These are phyloP conservation scores for Scleropages formosus DNA, from an alignment of 2,797 vertebrate genomes.

Conservation along the genomic window DNA sequence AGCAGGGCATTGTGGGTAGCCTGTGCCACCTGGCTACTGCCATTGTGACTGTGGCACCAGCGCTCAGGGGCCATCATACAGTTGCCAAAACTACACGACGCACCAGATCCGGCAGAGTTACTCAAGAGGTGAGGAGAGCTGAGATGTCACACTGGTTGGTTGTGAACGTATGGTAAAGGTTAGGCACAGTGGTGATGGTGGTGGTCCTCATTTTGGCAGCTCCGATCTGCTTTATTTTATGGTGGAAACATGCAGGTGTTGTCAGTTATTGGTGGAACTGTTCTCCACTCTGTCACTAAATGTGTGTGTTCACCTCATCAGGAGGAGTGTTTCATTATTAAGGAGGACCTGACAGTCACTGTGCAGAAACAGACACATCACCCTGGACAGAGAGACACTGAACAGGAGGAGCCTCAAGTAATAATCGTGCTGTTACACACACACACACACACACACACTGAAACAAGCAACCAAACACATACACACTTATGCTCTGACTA, in stretches of 20 bases:
- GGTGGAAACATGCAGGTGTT: background rate
- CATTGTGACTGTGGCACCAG: constrained; percentile 60
- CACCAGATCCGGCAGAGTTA: constrained; percentile 69
- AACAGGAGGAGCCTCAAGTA: constrained; percentile 60
- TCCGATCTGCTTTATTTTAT: background rate
- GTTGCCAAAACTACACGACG: constrained; percentile 64
- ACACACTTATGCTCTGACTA: background rate
- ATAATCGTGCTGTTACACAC: background rate
- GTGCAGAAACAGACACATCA: constrained; percentile 52
- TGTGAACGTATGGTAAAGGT: background rate
- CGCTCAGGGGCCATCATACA: constrained; percentile 47
- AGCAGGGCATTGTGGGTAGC: constrained; percentile 59
- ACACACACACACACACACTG: background rate
- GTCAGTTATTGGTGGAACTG: background rate
- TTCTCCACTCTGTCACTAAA: background rate
- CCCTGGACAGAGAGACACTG: constrained; percentile 43
- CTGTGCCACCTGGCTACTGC: constrained; percentile 67
- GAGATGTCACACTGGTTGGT: background rate
- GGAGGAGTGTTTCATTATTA: constrained; percentile 66
- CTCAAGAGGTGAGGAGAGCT: constrained; percentile 58
- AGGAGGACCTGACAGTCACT: constrained; percentile 57
- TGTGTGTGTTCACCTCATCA: constrained; percentile 38
- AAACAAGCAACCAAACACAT: background rate
- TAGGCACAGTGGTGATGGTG: background rate
- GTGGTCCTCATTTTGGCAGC: background rate